These are phyloP conservation scores for Drosophila mulleri DNA, from an alignment of 2,888 invertebrate genomes.

Conservation along the genomic window DNA sequence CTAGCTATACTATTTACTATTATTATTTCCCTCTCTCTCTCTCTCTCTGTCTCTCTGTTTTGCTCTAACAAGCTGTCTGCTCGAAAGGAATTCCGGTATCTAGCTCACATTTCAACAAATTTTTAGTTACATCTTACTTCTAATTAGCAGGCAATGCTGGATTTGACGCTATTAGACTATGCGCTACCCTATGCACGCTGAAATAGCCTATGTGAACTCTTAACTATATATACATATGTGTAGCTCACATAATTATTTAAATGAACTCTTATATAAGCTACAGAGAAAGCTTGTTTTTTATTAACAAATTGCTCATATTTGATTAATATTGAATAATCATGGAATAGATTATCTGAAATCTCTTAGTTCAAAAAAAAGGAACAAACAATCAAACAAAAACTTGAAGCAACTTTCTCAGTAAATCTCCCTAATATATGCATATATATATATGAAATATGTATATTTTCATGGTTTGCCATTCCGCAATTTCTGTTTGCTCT, in stretches of 20 bases:
- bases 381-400: too few relatives aligned
- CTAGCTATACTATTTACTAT: too few relatives aligned
- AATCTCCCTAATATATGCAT: neutral
- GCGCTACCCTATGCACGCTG: constrained; percentile 21
- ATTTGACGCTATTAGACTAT: neutral
- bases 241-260: neutral
- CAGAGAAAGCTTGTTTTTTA: neutral
- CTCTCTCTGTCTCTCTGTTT: neutral
- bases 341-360: neutral
- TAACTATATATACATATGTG: neutral
- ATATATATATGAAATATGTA: too few relatives aligned
- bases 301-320: neutral
- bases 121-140: constrained; percentile 23
- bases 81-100: constrained; percentile 9
- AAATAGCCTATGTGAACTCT: neutral
- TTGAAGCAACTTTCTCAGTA: neutral
- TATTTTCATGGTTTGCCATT: neutral
- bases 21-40: neutral
- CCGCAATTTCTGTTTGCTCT: neutral
- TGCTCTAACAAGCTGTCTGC: neutral
- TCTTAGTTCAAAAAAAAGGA: neutral
- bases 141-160: constrained; percentile 8
- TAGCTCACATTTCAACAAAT: neutral
- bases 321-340: neutral
- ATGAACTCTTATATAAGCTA: neutral